phyloP scores from a whole-genome alignment of 2,888 invertebrate genomes.

The Catotricha subobsoleta region DNA sequence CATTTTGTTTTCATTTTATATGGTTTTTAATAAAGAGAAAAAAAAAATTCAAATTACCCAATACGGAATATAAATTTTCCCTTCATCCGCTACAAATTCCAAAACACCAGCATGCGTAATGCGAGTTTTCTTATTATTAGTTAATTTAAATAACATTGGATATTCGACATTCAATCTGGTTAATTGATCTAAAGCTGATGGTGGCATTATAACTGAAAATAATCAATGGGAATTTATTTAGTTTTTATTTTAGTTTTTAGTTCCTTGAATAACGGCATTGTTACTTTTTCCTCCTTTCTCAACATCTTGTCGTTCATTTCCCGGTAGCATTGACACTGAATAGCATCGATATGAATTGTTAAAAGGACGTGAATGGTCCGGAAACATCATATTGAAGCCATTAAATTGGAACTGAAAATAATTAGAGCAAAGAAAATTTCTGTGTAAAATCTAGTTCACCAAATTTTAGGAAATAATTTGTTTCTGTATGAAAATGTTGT shows the following conservation, averaged over 20 bases:
- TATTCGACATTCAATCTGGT: slow-evolving; percentile 90
- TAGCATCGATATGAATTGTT: slow-evolving; percentile 76
- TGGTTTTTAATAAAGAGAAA: no score
- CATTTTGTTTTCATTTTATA: neutral
- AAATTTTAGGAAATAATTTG: no score
- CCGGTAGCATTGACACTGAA: slow-evolving; percentile 89
- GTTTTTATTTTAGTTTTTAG: no score
- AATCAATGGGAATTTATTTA: no score
- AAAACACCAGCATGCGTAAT: slow-evolving; percentile 90
- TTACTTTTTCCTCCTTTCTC: slow-evolving; percentile 92
- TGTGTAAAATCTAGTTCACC: no score
- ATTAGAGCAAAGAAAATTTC: no score
- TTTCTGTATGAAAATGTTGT: no score
- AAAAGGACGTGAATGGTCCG: slow-evolving; percentile 63
- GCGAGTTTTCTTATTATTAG: slow-evolving; percentile 66
- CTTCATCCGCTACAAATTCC: slow-evolving; percentile 98
- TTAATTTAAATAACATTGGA: slow-evolving; percentile 95
- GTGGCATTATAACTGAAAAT: slow-evolving; percentile 94
- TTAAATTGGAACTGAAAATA: slow-evolving; percentile 54
- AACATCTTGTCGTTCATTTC: slow-evolving; percentile 83
- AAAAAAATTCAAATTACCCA: slow-evolving; percentile 48
- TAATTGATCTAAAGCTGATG: slow-evolving; percentile 82
- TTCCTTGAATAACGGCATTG: no score
- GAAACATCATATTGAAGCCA: slow-evolving; percentile 68
- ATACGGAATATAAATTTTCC: slow-evolving; percentile 91